These are phyloP conservation scores for Rotaria sp. DNA, from an alignment of 2,888 invertebrate species.

Conservation along the genomic window DNA sequence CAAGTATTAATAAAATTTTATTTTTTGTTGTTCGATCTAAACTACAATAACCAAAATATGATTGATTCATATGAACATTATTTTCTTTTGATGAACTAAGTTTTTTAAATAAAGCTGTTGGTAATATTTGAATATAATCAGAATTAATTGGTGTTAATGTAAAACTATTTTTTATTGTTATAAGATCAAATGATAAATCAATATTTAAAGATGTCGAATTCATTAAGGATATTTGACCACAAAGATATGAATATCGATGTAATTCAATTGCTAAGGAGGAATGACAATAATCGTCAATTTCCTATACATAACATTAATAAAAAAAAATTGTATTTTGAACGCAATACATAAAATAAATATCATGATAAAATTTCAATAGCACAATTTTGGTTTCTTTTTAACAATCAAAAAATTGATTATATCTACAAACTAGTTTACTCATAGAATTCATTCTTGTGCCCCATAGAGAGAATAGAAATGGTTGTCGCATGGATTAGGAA, in stretches of 20 bases:
- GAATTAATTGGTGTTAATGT: conserved; percentile 47
- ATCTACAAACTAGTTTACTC: too few species aligned
- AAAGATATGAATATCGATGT: not conserved
- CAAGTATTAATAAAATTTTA: conserved; percentile 51
- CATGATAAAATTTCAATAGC: too few species aligned
- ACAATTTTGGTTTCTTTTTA: too few species aligned
- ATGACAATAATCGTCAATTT: not conserved
- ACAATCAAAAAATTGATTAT: too few species aligned
- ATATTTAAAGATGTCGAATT: not conserved
- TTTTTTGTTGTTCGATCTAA: conserved; percentile 44
- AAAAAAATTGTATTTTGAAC: too few species aligned
- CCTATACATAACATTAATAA: not conserved
- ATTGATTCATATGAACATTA: conserved; percentile 49
- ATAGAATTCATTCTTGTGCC: too few species aligned
- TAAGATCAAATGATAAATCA: conserved; percentile 3
- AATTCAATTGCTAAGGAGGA: not conserved
- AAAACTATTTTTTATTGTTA: conserved; percentile 42
- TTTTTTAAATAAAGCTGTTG: conserved; percentile 53
- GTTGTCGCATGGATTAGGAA: too few species aligned
- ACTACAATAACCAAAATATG: conserved; percentile 49
- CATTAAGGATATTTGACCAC: not conserved
- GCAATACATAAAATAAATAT: too few species aligned
- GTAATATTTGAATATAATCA: conserved; percentile 47
- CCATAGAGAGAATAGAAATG: too few species aligned
- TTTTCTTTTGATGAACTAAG: conserved; percentile 50